These are phyloP conservation scores for Anoura caudifer DNA, from an alignment of 2,113 vertebrate genomes.

Conservation along the genomic window DNA sequence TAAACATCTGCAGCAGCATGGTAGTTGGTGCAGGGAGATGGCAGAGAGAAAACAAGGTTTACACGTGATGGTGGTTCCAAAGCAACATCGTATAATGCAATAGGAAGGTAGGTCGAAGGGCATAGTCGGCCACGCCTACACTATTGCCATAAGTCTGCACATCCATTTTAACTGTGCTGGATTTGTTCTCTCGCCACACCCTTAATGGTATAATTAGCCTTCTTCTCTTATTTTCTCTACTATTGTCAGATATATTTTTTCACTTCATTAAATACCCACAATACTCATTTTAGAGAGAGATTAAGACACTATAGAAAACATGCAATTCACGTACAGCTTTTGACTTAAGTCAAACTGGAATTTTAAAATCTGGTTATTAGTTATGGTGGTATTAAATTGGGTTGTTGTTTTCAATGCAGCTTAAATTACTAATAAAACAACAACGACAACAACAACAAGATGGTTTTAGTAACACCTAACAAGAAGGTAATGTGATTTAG, in stretches of 20 bases:
- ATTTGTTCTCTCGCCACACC: background rate
- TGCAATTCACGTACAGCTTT: background rate
- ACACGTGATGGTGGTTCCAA: background rate
- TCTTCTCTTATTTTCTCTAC: background rate
- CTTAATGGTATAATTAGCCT: background rate
- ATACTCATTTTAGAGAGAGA: background rate
- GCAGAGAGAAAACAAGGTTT: background rate
- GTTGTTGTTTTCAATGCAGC: constrained; percentile 19
- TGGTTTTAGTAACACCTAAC: constrained; percentile 20
- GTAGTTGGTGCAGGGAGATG: background rate
- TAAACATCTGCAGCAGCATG: background rate
- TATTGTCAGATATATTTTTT: background rate
- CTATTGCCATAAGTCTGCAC: rapidly evolving
- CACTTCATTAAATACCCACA: background rate
- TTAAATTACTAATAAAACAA: constrained; percentile 45
- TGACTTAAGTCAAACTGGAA: background rate
- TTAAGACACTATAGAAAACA: background rate
- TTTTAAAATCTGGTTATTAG: constrained; percentile 31
- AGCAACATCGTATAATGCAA: background rate
- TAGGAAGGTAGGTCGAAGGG: background rate
- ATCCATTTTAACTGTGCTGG: rapidly evolving
- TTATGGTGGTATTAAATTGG: background rate
- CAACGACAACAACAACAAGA: constrained; percentile 9
- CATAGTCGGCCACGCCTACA: rapidly evolving
- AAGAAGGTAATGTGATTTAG: constrained; percentile 40